Evolutionary conservation across 2,888 invertebrate species (phyloP).

Genomic region (Scaptomyza flava): DNA sequence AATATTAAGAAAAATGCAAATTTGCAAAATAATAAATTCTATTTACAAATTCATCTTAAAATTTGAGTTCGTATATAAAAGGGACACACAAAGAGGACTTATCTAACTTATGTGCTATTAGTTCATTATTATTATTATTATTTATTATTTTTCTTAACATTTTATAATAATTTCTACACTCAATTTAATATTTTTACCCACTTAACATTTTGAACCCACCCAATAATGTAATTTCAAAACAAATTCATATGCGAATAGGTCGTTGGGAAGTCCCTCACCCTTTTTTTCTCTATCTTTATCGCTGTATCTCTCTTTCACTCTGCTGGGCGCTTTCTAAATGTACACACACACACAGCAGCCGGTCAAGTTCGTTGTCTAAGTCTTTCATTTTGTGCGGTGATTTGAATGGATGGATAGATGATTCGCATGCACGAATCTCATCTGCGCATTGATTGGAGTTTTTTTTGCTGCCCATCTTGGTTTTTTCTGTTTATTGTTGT

Average conservation of each 20-base stretch:
- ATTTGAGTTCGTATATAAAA: too few species aligned
- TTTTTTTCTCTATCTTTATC: not conserved
- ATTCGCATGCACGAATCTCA: constrained; percentile 55
- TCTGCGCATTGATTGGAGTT: constrained; percentile 58
- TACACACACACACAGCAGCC: not conserved
- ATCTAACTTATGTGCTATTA: too few species aligned
- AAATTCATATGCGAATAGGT: constrained; percentile 31
- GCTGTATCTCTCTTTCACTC: not conserved
- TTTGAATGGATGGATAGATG: constrained; percentile 57
- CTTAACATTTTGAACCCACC: constrained; percentile 31
- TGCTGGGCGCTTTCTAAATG: constrained; percentile 2
- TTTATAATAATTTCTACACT: not conserved
- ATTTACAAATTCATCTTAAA: too few species aligned
- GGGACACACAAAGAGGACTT: too few species aligned
- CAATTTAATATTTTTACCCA: not conserved
- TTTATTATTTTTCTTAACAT: too few species aligned
- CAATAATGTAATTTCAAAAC: constrained; percentile 33
- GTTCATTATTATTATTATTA: too few species aligned
- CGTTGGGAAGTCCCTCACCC: constrained; percentile 4
- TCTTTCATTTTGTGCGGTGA: constrained; percentile 64
- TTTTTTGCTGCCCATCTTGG: not conserved
- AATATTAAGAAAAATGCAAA: too few species aligned
- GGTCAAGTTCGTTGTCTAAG: constrained; percentile 67
- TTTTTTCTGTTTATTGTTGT: constrained; percentile 28
- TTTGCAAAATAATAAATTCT: too few species aligned